Evolutionary conservation across 2,888 invertebrate species (phyloP), one percentile per base, ranked within the genome.

Genomic region (Campoletis raptor): DNA sequence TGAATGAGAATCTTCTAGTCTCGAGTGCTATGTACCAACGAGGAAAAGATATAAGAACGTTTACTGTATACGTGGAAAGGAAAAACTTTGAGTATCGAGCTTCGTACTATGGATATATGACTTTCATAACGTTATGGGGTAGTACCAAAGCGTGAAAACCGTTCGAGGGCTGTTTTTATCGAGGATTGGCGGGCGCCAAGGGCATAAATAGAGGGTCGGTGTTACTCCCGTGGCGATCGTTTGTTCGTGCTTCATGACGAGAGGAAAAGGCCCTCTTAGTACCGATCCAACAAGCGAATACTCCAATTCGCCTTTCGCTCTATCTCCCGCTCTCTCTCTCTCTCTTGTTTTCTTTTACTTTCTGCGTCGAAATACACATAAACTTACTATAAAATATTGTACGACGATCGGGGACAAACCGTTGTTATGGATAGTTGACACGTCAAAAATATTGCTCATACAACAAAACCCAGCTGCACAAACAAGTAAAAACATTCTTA

Each of bases 211-310:
- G 87, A 90, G 86, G 89, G 87, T 86, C 88, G 85, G 81, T 85
- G 90, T 89, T 84, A 90, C 90, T 93, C 93, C 93, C 93, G 91
- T 88, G 92, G 90, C 89, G 92, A 89, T 93, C 92, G 92, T 93
- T 92, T 83, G 78, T 70, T 77, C 86, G 76, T 86, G 86, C 89
- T 91, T 90, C 90, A 84, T 85, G 89, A 89, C 73, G 70, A 74
- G 40, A 81, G 82, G 72, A 76, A 74, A 88, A 90, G 91, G 91
- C 81, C 42, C 82, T 70, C 45, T 57, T 73, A 73, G 21, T 70
- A 69, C 72, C 76, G 76, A 89, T 89, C 85, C 86, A 88, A 83
- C 85, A 74, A 81, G 79, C 80, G 82, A 83, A 86, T 83, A 72
- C 85, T 81, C 79, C 82, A 45, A 79, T 80, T 57, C 66, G 79